Base-by-base conservation (phyloP, 1,140 invertebrate species). In the Cotesia chilonis region DNA sequence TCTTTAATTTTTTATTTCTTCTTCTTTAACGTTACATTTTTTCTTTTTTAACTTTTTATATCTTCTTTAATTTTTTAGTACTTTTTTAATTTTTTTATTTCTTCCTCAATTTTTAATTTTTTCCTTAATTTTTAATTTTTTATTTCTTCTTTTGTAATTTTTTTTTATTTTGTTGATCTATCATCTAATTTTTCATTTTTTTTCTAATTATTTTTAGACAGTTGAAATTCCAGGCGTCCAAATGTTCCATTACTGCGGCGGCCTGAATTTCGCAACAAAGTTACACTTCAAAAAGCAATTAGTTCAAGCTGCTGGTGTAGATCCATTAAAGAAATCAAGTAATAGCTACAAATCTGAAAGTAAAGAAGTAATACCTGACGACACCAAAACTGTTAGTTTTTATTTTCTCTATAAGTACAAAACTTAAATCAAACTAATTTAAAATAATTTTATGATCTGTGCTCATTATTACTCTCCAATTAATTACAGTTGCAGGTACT, bases 161-260 rank as follows among this genome's bases (percentile, higher is more conserved):
- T 36, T 55, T 60, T 35, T 35, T 70, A 66, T 7, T 52, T 14
- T 28, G 20, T 12, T 20, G 0, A 72, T 68, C 54, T 76, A 67
- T 67, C n/a, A 10, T 12, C 36, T 28, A 70, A 71, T 51, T 52
- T 41, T 20, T 28, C 38, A 20, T 12, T 52, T 68, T 65, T 60
- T 20, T 28, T 75, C 17, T 17, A 17, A 17, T 37, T 75, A 75
- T 66, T 75, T 74, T 84, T 85, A 94, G 92, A 91, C 91, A 0
- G 84, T 89, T 74, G 91, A 93, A 80, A 86, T 93, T 35, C 88
- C 89, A 2, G 89, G 91, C 1, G 88, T 94, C 4, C 93, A 93
- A 81, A 94, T 95, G 60, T 90, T 94, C 79, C 92, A 93, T 76
- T 94, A 93, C 81, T 91, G 90, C 73, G 93, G 93, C 1, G 90